Evolutionary conservation across 30 jellyfish, hydroid and myxozoan genomes (phyloP).

Genomic region (Pelagia noctiluca): DNA sequence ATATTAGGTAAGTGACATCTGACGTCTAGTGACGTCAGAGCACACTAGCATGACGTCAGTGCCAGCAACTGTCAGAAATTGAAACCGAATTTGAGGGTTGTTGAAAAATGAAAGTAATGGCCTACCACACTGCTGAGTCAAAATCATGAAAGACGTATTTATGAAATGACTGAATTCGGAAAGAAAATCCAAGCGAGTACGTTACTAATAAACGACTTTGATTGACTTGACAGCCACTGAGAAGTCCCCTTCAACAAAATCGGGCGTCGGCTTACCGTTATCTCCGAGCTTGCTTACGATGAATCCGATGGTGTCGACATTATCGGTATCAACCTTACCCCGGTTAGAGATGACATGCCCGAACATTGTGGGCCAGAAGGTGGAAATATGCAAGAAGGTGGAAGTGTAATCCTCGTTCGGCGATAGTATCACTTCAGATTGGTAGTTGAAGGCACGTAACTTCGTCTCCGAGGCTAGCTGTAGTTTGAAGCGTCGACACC

Average conservation of each 20-base stretch:
- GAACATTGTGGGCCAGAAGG: slow-evolving; percentile 98
- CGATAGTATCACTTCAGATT: slow-evolving; percentile 70
- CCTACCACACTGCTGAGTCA: too few species aligned
- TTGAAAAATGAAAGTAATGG: too few species aligned
- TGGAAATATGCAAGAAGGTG: slow-evolving; percentile 66
- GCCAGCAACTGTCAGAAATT: too few species aligned
- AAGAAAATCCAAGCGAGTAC: too few species aligned
- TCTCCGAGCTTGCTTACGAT: slow-evolving; percentile 84
- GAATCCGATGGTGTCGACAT: slow-evolving; percentile 86
- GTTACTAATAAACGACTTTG: slow-evolving; percentile 34
- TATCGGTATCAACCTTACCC: slow-evolving; percentile 78
- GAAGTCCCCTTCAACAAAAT: slow-evolving; percentile 86
- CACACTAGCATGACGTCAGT: too few species aligned
- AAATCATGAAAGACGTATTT: too few species aligned
- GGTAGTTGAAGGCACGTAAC: slow-evolving; percentile 96
- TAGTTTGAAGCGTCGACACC: slow-evolving; percentile 63
- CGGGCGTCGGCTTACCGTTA: slow-evolving; percentile 87
- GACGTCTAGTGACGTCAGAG: too few species aligned
- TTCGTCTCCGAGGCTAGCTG: slow-evolving; percentile 87
- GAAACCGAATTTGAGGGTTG: too few species aligned
- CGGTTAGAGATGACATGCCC: slow-evolving; percentile 90
- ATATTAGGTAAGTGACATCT: too few species aligned
- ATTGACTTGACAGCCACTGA: slow-evolving; percentile 66
- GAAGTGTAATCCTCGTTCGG: slow-evolving; percentile 69
- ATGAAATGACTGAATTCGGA: too few species aligned